Base-by-base conservation (phyloP, 2,113 vertebrate species). In the Callipepla californica region DNA sequence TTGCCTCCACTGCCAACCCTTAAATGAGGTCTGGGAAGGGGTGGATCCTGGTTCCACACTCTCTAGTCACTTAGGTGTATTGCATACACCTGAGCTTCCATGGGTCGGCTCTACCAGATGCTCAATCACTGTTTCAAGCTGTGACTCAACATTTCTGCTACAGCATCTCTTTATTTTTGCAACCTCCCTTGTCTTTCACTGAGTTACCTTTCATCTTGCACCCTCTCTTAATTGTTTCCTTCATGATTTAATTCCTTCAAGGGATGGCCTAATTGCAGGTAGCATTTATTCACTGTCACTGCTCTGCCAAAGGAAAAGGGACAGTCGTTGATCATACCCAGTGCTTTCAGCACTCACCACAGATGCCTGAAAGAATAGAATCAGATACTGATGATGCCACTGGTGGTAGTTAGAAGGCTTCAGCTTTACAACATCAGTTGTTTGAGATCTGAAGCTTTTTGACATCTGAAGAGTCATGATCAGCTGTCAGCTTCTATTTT, bases 191-290 rank as follows among this genome's bases (percentile, higher is more conserved):
- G 26, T 70, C 30, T 23, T 69, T 34, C 19, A 0, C 28, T 20
- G 47, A 48, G 40, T 70, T 7, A 18, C 3, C 48, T 10, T 61
- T 38, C 42, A 22, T 25, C 75, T 70, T 26, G 6, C 21, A 13
- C 50, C 51, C 44, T 30, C 58, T 67, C 75, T 45, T 84, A 69
- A 85, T 84, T 61, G 58, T 91, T 67, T 80, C 63, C 51, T 85
- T 80, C 67, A 94, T 67, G 11, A 32, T 85, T 94, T 85, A 65
- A 80, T 70, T 87, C 30, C 55, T 80, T 91, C 76, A 88, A 61
- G 58, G 40, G 47, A 45, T 85, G 62, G 59, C 69, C 75, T 91
- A 72, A 91, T 62, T 91, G 75, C 63, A 72, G 58, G 30, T 66
- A 66, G 44, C 4, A 0, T 75, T 94, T 85, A 44, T 80, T 84